Evolutionary conservation across 2,113 vertebrate genomes (phyloP).

Genomic region (Amphilophus citrinellus): DNA sequence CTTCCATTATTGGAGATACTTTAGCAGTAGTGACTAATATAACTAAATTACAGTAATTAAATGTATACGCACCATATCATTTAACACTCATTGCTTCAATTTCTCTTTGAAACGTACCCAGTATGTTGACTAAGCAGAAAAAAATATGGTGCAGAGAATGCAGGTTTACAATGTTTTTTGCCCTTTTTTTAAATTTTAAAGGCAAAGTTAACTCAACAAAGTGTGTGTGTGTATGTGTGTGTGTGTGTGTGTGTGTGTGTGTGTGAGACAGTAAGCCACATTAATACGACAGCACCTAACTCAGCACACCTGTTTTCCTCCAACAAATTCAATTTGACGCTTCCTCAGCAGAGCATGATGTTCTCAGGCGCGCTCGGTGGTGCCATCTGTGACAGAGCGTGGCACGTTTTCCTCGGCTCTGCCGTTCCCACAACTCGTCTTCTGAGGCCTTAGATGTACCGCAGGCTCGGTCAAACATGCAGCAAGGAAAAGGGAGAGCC

Average conservation of each 20-base stretch:
- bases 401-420: not conserved
- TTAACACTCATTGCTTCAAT: not conserved
- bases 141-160: not conserved
- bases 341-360: conserved; percentile 59
- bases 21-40: not conserved
- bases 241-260: not conserved
- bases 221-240: not conserved
- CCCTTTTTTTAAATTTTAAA: not conserved
- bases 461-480: conserved; percentile 8
- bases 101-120: not conserved
- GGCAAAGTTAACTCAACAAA: not conserved
- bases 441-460: conserved; percentile 31
- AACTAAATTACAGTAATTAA: not conserved
- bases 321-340: conserved; percentile 68
- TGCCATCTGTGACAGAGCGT: conserved; percentile 56
- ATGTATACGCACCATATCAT: not conserved
- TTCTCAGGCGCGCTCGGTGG: conserved; percentile 45
- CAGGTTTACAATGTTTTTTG: not conserved
- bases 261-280: conserved; percentile 6
- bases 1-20: rapidly evolving
- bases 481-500: not conserved
- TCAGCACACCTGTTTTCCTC: conserved; percentile 57
- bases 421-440: conserved; percentile 31
- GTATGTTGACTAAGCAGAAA: not conserved
- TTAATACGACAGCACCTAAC: conserved; percentile 45